phyloP scores from a whole-genome alignment of 1,140 invertebrate genomes.

The Drosophila lacertosa region DNA sequence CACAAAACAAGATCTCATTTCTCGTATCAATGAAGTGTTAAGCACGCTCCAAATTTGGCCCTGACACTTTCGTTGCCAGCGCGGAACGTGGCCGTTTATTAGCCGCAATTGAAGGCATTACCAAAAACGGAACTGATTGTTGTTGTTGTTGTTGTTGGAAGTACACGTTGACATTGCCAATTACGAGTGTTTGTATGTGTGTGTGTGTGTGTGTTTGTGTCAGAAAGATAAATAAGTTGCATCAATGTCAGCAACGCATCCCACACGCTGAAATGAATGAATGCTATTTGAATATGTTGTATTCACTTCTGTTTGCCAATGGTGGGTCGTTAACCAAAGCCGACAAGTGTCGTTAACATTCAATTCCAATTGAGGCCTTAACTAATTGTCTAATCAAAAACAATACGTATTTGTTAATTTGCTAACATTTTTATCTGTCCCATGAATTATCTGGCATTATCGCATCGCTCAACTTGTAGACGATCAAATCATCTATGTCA shows the following conservation, averaged over 20 bases:
- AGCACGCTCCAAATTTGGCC: conserved; percentile 61
- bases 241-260: conserved; percentile 68
- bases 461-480: neutral
- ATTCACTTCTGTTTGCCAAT: conserved; percentile 24
- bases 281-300: conserved; percentile 29
- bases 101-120: conserved; percentile 37
- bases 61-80: conserved; percentile 56
- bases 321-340: conserved; percentile 22
- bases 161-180: conserved; percentile 50
- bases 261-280: conserved; percentile 35
- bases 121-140: conserved; percentile 22
- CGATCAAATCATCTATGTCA: conserved; percentile 38
- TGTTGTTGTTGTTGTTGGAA: conserved; percentile 13
- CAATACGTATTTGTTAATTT: conserved; percentile 26
- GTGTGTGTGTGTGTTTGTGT: no score
- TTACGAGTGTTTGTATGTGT: no score
- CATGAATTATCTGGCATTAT: conserved; percentile 31
- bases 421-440: conserved; percentile 26
- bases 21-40: conserved; percentile 44
- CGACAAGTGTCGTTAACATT: conserved; percentile 43
- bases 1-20: conserved; percentile 26
- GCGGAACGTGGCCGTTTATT: conserved; percentile 52
- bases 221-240: conserved; percentile 31
- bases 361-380: conserved; percentile 47
- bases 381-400: conserved; percentile 62